Evolutionary conservation across 2,888 invertebrate species (phyloP), one percentile per base, ranked within the genome.

Genomic region (Campoletis raptor): DNA sequence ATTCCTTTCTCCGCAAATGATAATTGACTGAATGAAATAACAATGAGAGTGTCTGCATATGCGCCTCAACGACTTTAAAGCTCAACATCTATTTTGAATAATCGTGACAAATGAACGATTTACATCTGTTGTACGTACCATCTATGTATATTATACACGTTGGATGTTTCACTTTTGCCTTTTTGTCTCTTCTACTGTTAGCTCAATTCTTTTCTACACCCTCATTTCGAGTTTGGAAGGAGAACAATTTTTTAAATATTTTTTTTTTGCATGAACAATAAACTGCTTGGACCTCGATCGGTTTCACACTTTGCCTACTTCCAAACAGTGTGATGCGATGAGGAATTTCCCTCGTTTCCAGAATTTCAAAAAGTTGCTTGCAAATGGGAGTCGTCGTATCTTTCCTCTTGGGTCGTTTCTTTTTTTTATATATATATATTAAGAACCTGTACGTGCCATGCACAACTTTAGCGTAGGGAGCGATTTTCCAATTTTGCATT

Each of bases 401-500:
- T 74, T 37, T 48, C 9, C 24, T 70, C 37, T 40, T 57, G 24
- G 15, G 18, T 24, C 9, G 15, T 45, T 18, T 21, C 2, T 45
- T 76, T 67, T 57, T 66, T 81, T 66, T 37, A 54, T 66, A 54
- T 40, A 74, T 40, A 24, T n/a, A 21, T n/a, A 21, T 48, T 52
- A 15, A 18, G 21, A 73, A 66, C 42, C 70, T 61, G 24, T 69
- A 52, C 67, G 40, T 70, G 10, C 21, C 61, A 45, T 69, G 42
- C 70, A 72, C 70, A 21, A 61, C n/a, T 24, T 21, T 74, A 66
- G 54, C 54, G 45, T 67, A 74, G 54, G 54, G 40, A 67, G 48
- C 30, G 21, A 67, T 67, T 57, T 37, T 70, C 57, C 30, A 73
- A 48, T 37, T 86, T 76, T 70, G 91, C 92, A 92, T 93, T 94